Base-by-base conservation (phyloP, 2,888 invertebrate genomes). In the Venusia cambrica region DNA sequence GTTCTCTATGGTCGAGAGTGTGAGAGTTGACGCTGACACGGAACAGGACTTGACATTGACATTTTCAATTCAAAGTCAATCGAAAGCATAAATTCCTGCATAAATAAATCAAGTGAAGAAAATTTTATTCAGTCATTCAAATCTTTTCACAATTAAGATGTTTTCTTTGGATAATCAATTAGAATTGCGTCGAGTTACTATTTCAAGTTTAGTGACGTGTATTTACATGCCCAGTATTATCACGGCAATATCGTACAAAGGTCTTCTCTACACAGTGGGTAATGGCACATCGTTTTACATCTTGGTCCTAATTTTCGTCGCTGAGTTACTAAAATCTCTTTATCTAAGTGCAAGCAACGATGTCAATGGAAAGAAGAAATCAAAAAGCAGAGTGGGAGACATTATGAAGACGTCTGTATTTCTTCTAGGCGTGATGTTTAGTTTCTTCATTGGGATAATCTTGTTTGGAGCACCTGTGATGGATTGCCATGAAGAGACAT, bases 391-490 rank as follows among this genome's bases (percentile, higher is more conserved):
- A 54, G 54, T 84, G 0, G 78, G 87, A 22, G 89, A 90, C 41
- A 55, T 87, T 4, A 39, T 89, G 3, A 91, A 90, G 60, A 83
- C 87, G 34, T 39, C 76, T 0, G 47, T 88, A 2, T 76, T 88
- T 22, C 57, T 89, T 1, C 45, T 88, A 1, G 64, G 85, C 12
- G 78, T 88, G 11, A 76, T 85, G 18, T 65, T 80, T 17, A 58
- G 89, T 32, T 92, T 89, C 60, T 92, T 91, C 51, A 44, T 89
- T 2, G 74, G 89, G 2, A 89, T 91, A 7, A 88, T 93, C 26
- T 54, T 93, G 26, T 92, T 93, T 51, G 93, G 93, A 16, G 93
- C 93, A 0, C 92, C 92, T 2, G 65, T 92, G 2, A 64, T 90
- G 20, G 88, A 88, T 4, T 84, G 89, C 37, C 89, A 90, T 17